A percentile compares a stretch with the other conserved stretches of the same genome.
phyloP scores from a whole-genome alignment of 2,888 invertebrate species.

The Adelphocoris suturalis region DNA sequence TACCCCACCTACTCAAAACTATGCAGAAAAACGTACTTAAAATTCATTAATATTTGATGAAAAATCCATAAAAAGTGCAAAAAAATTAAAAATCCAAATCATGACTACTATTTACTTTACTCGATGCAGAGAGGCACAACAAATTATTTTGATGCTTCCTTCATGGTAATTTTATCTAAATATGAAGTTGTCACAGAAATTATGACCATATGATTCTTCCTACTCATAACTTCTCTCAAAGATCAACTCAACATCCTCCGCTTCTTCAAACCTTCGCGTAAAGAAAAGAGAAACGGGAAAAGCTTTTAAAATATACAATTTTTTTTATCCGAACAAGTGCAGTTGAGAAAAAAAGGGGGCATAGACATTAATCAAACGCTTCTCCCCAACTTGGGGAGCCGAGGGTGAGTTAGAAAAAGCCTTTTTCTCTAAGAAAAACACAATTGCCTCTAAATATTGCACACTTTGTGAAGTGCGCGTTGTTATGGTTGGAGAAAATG shows the following conservation, averaged over 20 bases:
- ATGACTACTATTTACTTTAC: too few relatives aligned
- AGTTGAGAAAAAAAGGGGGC: background rate
- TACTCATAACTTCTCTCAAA: too few relatives aligned
- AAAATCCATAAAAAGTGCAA: too few relatives aligned
- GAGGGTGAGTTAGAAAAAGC: background rate
- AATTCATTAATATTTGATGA: too few relatives aligned
- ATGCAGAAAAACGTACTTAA: too few relatives aligned
- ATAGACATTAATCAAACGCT: constrained; percentile 35
- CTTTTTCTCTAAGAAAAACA: constrained; percentile 26
- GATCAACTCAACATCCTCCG: background rate
- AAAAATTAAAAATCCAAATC: too few relatives aligned
- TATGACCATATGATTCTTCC: too few relatives aligned
- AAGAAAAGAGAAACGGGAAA: background rate
- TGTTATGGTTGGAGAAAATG: constrained; percentile 10
- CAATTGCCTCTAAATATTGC: constrained; percentile 54
- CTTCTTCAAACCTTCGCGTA: background rate
- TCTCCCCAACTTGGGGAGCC: background rate
- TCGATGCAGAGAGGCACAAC: too few relatives aligned
- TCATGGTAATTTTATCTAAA: too few relatives aligned
- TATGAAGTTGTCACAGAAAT: too few relatives aligned
- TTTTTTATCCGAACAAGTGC: background rate
- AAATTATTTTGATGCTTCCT: too few relatives aligned
- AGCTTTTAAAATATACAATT: background rate
- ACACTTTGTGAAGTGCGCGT: constrained; percentile 29
- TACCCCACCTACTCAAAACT: too few relatives aligned